Base-by-base conservation (phyloP, 2,888 invertebrate species). In the Abrostola triplasia region DNA sequence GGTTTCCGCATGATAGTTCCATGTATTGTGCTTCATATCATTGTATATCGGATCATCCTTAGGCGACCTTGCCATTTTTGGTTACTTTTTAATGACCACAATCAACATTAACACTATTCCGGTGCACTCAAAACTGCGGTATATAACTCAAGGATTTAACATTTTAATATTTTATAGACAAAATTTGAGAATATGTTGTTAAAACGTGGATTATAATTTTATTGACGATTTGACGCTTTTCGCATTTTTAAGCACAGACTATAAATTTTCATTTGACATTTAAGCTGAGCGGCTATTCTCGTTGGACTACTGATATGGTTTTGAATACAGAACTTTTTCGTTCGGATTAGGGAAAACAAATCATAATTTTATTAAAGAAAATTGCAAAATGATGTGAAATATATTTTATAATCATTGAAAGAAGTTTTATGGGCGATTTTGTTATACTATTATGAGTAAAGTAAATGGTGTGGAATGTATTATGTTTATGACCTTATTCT, bases 51-150 rank as follows among this genome's bases (percentile, higher is more conserved):
- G 89, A 87, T 94, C 93, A 89, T 95, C 94, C 80, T 92, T 91
- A 77, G 91, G 91, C 92, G 93, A 93, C 92, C 95, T 94, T 92
- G 94, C 93, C 95, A 95, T 95, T 87, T 91, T 90, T 90, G 89
- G 89, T 88, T 87, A 88, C 80, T 82, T 84, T 82, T 83, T 70
- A 80, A 74, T 79, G 70, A 81, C 78, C 84, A 84, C 83, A 83
- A 79, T 68, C 70, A 83, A 77, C 84, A 86, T 84, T 67, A 76
- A 84, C 67, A 80, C 71, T 77, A 68, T 72, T 80, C 71, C 59
- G 59, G 64, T 73, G 68, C 76, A 79, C 73, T 66, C 73, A 59
- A 73, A 81, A 77, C 68, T 73, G 72, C 66, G 66, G 59, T 69
- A 73, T 76, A 79, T 77, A 77, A 91, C 89, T 91, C 80, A 88